Percentiles rank a stretch among this genome's conserved stretches.
Evolutionary conservation across 1,140 invertebrate species (phyloP).

Genomic region (Drosophila ohnishii): DNA sequence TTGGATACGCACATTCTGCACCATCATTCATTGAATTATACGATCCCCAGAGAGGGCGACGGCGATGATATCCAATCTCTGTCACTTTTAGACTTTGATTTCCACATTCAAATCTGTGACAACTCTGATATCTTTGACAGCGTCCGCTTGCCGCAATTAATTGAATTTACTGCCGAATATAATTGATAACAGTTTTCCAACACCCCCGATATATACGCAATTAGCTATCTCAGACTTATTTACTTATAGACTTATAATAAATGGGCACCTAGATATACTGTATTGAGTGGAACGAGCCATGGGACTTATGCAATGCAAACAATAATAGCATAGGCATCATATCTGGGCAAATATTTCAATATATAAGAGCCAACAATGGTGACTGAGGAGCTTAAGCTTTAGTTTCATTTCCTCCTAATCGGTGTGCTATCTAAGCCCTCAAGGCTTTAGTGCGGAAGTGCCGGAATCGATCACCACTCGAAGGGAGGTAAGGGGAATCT

Average conservation of each 20-base stretch:
- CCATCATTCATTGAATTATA: slow-evolving; percentile 51
- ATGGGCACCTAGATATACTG: slow-evolving; percentile 49
- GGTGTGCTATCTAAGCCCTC: slow-evolving; percentile 20
- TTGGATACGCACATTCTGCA: slow-evolving; percentile 32
- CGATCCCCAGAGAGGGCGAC: neutral
- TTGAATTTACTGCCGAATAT: slow-evolving; percentile 54
- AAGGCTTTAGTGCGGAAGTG: slow-evolving; percentile 27
- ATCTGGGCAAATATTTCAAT: slow-evolving; percentile 42
- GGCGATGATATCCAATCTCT: slow-evolving; percentile 43
- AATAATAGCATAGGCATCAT: slow-evolving; percentile 23
- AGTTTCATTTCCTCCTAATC: slow-evolving; percentile 27
- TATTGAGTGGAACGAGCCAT: slow-evolving; percentile 47
- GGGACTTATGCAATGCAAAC: slow-evolving; percentile 41
- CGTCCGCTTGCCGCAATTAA: slow-evolving; percentile 60
- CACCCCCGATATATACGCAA: slow-evolving; percentile 47
- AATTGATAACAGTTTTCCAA: slow-evolving; percentile 46
- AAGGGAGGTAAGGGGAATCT: slow-evolving; percentile 1
- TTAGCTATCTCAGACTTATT: slow-evolving; percentile 64
- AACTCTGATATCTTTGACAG: slow-evolving; percentile 65
- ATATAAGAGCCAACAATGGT: slow-evolving; percentile 22
- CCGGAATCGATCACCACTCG: slow-evolving; percentile 5
- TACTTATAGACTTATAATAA: slow-evolving; percentile 47
- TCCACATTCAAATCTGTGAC: slow-evolving; percentile 29
- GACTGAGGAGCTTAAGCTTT: slow-evolving; percentile 18
- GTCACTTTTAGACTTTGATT: slow-evolving; percentile 50